These are phyloP conservation scores for Drosophila tsacasi DNA, from an alignment of 1,140 invertebrate species.

Conservation along the genomic window DNA sequence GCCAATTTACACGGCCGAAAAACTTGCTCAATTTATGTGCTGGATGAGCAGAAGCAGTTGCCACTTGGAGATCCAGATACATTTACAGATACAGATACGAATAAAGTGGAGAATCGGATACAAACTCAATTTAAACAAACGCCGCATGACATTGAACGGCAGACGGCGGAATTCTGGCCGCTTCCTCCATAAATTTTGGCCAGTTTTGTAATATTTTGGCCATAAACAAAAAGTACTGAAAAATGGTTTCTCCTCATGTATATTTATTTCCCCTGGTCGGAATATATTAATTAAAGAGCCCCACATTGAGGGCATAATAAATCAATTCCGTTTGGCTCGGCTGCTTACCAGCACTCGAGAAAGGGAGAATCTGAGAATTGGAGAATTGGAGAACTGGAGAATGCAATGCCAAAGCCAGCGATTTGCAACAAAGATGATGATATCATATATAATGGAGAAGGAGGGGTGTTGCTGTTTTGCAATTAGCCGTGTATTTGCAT, in stretches of 20 bases:
- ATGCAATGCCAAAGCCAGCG: constrained; percentile 40
- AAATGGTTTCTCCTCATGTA: constrained; percentile 30
- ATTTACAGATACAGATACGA: constrained; percentile 9
- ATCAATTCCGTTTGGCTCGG: constrained; percentile 47
- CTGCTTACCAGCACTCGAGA: constrained; percentile 4
- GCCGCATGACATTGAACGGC: constrained; percentile 72
- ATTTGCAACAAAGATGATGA: constrained; percentile 64
- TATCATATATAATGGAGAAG: constrained; percentile 36
- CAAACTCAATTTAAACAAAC: constrained; percentile 62
- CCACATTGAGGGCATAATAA: constrained; percentile 42
- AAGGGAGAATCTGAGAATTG: constrained; percentile 21
- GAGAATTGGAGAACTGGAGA: constrained; percentile 1
- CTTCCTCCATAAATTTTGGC: constrained; percentile 75
- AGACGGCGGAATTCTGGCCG: constrained; percentile 47
- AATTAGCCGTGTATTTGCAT: constrained; percentile 65
- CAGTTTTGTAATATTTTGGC: constrained; percentile 73
- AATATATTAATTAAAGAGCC: constrained; percentile 40
- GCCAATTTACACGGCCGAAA: constrained; percentile 65
- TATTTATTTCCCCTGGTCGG: constrained; percentile 28
- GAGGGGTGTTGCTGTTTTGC: constrained; percentile 31
- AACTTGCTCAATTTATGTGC: constrained; percentile 61
- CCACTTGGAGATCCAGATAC: constrained; percentile 18
- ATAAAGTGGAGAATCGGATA: constrained; percentile 9
- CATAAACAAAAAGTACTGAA: constrained; percentile 49
- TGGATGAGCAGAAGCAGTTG: constrained; percentile 27